Evolutionary conservation across 2,113 vertebrate species (phyloP).

Genomic region (Peromyscus maniculatus): DNA sequence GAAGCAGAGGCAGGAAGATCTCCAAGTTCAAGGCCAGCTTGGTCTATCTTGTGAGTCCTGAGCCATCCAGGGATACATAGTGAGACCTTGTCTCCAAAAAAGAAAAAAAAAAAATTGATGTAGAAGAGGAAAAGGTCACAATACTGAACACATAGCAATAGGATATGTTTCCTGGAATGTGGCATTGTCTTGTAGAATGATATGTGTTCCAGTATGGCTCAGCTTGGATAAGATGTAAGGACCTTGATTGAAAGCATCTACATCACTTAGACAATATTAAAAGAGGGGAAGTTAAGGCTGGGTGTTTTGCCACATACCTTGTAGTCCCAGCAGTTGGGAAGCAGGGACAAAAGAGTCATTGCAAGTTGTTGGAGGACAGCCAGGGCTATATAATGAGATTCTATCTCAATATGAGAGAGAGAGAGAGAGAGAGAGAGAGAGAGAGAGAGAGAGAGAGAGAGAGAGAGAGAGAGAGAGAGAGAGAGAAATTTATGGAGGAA

Average conservation of each 20-base stretch:
- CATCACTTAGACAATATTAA: background rate
- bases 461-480: too few species aligned
- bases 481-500: background rate
- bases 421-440: too few species aligned
- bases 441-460: too few species aligned
- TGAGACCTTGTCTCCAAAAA: background rate
- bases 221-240: background rate
- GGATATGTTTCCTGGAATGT: constrained; percentile 28
- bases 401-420: background rate
- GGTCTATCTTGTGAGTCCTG: background rate
- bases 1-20: background rate
- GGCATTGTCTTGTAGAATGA: background rate
- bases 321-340: background rate
- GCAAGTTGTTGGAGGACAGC: background rate
- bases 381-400: background rate
- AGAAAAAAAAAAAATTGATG: background rate
- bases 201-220: background rate
- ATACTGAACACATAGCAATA: background rate
- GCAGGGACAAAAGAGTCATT: background rate
- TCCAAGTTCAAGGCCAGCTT: background rate
- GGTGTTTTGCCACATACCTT: too few species aligned
- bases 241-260: background rate
- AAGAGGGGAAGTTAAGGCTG: background rate
- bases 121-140: background rate
- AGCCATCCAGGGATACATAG: background rate